A percentile compares a stretch with the other conserved stretches of the same genome.
phyloP scores from a whole-genome alignment of 2,797 vertebrate genomes.

The Eulemur coronatus region DNA sequence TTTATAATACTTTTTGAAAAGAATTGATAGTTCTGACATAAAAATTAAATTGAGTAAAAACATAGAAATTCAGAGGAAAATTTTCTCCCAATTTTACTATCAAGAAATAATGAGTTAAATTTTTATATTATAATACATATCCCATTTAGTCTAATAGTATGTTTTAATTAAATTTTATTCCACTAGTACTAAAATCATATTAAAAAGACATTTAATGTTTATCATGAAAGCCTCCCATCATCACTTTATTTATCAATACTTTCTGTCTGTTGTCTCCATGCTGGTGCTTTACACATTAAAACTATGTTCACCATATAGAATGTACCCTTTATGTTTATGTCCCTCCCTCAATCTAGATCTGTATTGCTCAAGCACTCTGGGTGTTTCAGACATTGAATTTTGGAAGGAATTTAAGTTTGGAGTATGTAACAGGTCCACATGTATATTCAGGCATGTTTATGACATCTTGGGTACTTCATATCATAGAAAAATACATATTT shows the following conservation, averaged over 20 bases:
- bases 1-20: not conserved
- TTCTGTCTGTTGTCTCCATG: rapidly evolving
- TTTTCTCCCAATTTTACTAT: not conserved
- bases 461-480: not conserved
- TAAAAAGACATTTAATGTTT: not conserved
- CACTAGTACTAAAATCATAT: not conserved
- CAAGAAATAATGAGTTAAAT: not conserved
- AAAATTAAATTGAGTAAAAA: not conserved
- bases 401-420: not conserved
- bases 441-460: not conserved
- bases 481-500: not conserved
- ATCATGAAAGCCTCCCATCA: not conserved
- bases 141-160: not conserved
- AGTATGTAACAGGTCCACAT: not conserved
- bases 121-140: not conserved
- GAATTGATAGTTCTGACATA: not conserved
- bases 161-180: not conserved
- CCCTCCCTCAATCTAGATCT: not conserved
- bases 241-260: not conserved
- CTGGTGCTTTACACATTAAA: not conserved
- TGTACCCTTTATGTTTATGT: not conserved
- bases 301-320: not conserved
- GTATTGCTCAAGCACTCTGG: not conserved
- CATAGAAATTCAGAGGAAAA: not conserved
- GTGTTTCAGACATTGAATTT: not conserved